Base-by-base conservation (phyloP, 2,797 vertebrate genomes). In the Catharus ustulatus region DNA sequence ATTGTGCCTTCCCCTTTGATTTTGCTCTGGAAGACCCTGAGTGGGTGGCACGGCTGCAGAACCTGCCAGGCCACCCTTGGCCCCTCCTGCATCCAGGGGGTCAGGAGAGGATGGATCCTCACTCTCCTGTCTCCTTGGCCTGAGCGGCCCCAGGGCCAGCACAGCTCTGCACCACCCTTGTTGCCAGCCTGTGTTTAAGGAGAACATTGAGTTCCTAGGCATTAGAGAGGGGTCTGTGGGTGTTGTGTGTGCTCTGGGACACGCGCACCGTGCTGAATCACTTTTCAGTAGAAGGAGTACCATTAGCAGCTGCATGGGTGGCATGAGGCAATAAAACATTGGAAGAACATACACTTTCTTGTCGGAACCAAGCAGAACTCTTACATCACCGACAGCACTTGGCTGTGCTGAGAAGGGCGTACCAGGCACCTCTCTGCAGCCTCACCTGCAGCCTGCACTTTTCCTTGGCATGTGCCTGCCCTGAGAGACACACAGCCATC, bases 261-360 rank as follows among this genome's bases (percentile, higher is more conserved):
- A 62, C 1, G 13, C 45, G 61, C 75, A 38, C 36, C 5, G 0
- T 1, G 36, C 64, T 58, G 22, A 75, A 93, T 81, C 58, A 9
- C 84, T 91, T 83, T 76, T 69, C 69, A 72, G 18, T 20, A 85
- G 92, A 30, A 91, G 84, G 54, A 77, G 43, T 29, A 64, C 49
- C 66, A 48, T 62, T 7, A 64, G 40, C 40, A 62, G 82, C 89
- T 62, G 76, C 63, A 27, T 1, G 26, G 66, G 51, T 48, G 75
- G 72, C 36, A 40, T 59, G 84, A 93, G 84, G 87, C 58, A 68
- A 80, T 19, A 48, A 76, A 69, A 59, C 48, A 16, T 0, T 59
- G 66, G 21, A 66, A 57, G 80, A 73, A 19, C 1, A 0, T 2
- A 45, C 15, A 7, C 15, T 23, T 61, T n/a, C 73, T 62, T 48